Conservation (phyloP, 1,140 invertebrate genomes). For the Drosophila carrolli region DNA sequence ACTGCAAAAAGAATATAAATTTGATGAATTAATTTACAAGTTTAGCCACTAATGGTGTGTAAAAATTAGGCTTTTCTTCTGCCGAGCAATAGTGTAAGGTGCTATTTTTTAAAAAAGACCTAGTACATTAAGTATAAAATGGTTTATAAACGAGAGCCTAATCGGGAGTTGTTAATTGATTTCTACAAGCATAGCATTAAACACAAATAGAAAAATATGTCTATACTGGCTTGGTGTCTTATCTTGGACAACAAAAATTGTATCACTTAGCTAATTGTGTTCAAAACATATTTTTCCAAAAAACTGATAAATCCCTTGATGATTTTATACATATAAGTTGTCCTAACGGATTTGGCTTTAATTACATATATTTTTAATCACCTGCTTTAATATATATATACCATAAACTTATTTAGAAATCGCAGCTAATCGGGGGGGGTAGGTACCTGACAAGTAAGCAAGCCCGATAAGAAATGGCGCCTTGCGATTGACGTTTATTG, state of each 20-base stretch:
- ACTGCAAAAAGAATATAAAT: neutral
- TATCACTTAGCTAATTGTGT: neutral
- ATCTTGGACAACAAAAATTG: constrained; percentile 12
- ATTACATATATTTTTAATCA: constrained; percentile 5
- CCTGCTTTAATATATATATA: neutral
- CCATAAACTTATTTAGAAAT: constrained; percentile 2
- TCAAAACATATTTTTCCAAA: neutral
- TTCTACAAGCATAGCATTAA: neutral
- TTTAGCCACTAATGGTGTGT: no score
- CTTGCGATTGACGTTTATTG: constrained; percentile 19
- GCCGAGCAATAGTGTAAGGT: neutral
- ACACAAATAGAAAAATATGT: neutral
- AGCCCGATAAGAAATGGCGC: constrained; percentile 26
- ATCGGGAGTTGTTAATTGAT: constrained; percentile 16
- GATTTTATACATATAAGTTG: neutral
- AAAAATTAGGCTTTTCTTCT: neutral
- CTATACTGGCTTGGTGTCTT: neutral
- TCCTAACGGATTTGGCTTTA: neutral
- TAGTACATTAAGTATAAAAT: neutral
- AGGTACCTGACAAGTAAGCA: constrained; percentile 15
- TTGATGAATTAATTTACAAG: no score
- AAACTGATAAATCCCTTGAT: no score
- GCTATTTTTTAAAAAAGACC: neutral
- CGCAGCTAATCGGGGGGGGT: constrained; percentile 33
- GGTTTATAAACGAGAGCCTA: constrained; percentile 10